phyloP scores from a whole-genome alignment of 2,888 invertebrate genomes.

The Eupithecia dodoneata region DNA sequence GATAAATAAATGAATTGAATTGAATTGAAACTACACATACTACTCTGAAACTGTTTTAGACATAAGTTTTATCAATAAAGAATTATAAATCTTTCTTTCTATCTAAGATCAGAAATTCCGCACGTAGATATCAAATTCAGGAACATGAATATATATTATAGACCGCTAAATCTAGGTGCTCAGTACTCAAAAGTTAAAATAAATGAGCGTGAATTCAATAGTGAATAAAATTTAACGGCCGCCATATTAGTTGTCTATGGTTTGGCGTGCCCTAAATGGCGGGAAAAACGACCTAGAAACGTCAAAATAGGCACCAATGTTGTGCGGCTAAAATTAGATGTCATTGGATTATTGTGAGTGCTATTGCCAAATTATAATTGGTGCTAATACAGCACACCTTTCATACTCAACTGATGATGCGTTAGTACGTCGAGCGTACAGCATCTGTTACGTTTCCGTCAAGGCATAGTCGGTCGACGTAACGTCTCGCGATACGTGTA shows the following conservation, averaged over 20 bases:
- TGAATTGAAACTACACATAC: too few relatives aligned
- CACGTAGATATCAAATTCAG: not conserved
- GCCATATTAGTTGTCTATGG: not conserved
- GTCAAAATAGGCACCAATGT: not conserved
- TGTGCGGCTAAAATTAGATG: conserved; percentile 8
- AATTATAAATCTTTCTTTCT: too few relatives aligned
- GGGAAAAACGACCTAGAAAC: not conserved
- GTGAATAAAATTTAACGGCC: conserved; percentile 7
- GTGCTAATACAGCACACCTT: too few relatives aligned
- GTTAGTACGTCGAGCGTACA: too few relatives aligned
- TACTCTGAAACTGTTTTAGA: too few relatives aligned
- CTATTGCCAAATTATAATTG: not conserved
- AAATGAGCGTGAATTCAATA: not conserved
- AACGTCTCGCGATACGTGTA: too few relatives aligned
- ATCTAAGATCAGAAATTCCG: not conserved
- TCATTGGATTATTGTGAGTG: not conserved
- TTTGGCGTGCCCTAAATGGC: not conserved
- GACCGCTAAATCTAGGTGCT: not conserved
- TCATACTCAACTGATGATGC: too few relatives aligned
- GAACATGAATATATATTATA: not conserved
- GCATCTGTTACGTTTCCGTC: too few relatives aligned
- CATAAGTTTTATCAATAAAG: too few relatives aligned
- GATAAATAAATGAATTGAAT: too few relatives aligned
- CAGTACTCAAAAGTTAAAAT: not conserved
- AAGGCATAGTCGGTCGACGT: too few relatives aligned